Evolutionary conservation across 1,140 invertebrate genomes (phyloP).

Genomic region (Drosophila mauritiana): DNA sequence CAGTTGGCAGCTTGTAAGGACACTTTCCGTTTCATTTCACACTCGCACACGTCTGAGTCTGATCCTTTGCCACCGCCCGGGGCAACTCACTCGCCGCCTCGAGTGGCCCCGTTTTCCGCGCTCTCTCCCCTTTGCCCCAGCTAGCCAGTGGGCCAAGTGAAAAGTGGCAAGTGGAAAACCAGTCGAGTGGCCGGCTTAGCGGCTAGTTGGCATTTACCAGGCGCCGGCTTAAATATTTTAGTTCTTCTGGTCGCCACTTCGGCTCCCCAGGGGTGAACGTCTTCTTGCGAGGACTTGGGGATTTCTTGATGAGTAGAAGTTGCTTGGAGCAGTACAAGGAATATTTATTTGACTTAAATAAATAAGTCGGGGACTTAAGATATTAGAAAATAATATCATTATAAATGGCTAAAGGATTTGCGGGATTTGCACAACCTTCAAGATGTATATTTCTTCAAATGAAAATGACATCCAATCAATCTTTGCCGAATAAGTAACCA

Average conservation of each 20-base stretch:
- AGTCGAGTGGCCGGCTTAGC: conserved; percentile 46
- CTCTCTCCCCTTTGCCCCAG: not conserved
- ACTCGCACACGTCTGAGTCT: conserved; percentile 36
- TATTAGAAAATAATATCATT: too few species aligned
- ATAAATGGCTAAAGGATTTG: too few species aligned
- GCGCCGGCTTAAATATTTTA: conserved; percentile 47
- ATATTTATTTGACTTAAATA: not conserved
- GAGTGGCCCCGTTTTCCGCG: conserved; percentile 36
- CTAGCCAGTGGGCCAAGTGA: conserved; percentile 36
- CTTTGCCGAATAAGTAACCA: conserved; percentile 1
- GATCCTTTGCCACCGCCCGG: conserved; percentile 36
- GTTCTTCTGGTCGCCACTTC: conserved; percentile 25
- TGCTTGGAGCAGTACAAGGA: not conserved
- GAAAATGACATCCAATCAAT: not conserved
- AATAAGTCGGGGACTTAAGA: too few species aligned
- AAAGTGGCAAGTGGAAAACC: conserved; percentile 39
- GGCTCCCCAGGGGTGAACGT: not conserved
- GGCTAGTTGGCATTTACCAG: conserved; percentile 54
- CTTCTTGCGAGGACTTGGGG: not conserved
- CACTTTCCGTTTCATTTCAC: conserved; percentile 65
- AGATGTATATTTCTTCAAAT: not conserved
- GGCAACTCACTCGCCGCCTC: conserved; percentile 35
- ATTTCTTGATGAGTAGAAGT: not conserved
- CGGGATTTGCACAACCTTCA: not conserved
- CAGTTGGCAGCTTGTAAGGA: conserved; percentile 60